Evolutionary conservation across 1,140 invertebrate species (phyloP).

Genomic region (Drosophila trapezifrons): DNA sequence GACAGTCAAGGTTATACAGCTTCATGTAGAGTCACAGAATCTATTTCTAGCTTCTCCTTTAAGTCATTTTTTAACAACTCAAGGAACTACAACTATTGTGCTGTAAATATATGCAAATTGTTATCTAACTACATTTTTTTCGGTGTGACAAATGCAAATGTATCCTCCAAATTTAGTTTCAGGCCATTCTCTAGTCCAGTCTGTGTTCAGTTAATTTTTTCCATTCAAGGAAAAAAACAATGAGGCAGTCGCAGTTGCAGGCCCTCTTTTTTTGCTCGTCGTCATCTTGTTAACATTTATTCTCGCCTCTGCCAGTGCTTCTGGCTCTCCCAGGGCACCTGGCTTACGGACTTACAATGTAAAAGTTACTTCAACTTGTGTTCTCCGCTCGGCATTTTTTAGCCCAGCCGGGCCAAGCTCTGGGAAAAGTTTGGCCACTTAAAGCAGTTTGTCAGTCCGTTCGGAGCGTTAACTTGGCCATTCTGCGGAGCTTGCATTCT

Average conservation of each 20-base stretch:
- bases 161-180: conserved; percentile 3
- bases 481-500: conserved; percentile 36
- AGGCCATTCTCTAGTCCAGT: not conserved
- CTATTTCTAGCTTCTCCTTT: too few relatives aligned
- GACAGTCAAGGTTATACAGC: too few relatives aligned
- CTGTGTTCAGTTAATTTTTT: conserved; percentile 42
- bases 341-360: conserved; percentile 53
- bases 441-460: conserved; percentile 70
- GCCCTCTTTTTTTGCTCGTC: conserved; percentile 19
- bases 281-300: conserved; percentile 79
- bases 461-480: conserved; percentile 53
- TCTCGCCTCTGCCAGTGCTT: conserved; percentile 40
- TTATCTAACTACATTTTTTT: conserved; percentile 1
- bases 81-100: too few relatives aligned
- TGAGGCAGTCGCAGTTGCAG: conserved; percentile 15
- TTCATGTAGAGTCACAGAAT: too few relatives aligned
- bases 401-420: not conserved
- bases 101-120: not conserved
- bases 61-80: too few relatives aligned
- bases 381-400: conserved; percentile 42
- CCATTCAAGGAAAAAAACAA: conserved; percentile 41
- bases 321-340: conserved; percentile 31
- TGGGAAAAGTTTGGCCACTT: conserved; percentile 52
- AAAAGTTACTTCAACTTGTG: conserved; percentile 66
- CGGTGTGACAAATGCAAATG: conserved; percentile 10